A percentile compares a stretch with the other conserved stretches of the same genome.
Evolutionary conservation across 2,888 invertebrate species (phyloP).

Genomic region (Nephrotoma guestfalica): DNA sequence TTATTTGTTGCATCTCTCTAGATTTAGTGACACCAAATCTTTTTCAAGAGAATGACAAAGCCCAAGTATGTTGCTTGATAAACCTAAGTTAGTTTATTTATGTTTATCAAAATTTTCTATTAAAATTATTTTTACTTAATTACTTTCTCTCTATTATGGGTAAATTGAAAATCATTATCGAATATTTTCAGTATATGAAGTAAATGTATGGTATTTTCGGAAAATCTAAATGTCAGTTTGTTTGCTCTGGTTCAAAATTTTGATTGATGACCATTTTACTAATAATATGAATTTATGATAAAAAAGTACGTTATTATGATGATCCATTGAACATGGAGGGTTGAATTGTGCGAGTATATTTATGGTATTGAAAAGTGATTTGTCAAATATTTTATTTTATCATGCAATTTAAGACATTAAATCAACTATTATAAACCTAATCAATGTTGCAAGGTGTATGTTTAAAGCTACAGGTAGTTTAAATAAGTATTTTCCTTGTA

Average conservation of each 20-base stretch:
- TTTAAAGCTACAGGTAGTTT: too few species aligned
- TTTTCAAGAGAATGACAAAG: neutral
- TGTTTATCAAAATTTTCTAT: neutral
- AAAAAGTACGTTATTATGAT: neutral
- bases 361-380: neutral
- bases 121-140: neutral
- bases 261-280: neutral
- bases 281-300: neutral
- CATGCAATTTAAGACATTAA: too few species aligned
- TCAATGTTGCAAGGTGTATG: too few species aligned
- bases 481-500: too few species aligned
- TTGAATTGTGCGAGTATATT: too few species aligned
- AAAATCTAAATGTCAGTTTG: neutral
- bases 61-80: neutral
- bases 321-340: neutral
- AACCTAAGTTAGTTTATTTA: neutral
- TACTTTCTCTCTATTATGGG: neutral
- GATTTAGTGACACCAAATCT: neutral
- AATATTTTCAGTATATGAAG: neutral
- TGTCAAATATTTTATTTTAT: neutral
- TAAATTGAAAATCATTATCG: neutral
- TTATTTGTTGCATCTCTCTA: neutral
- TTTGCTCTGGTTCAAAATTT: neutral
- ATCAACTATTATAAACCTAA: too few species aligned
- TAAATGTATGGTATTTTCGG: neutral